These are phyloP conservation scores for Paracentrotus lividus DNA, from an alignment of 53 echinoderm and acorn worm genomes.

Conservation along the genomic window DNA sequence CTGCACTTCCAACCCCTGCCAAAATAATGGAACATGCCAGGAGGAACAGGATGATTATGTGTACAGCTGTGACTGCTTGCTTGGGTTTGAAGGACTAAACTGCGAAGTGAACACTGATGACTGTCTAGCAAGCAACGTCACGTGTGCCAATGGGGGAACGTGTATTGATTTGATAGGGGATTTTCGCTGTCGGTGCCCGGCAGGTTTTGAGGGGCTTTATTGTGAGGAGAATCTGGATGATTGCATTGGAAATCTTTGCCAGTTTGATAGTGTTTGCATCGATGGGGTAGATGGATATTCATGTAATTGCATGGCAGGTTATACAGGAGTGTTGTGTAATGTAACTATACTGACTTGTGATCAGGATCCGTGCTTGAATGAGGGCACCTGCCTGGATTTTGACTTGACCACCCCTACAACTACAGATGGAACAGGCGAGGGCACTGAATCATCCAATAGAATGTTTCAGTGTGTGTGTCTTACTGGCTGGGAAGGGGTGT, in stretches of 20 bases:
- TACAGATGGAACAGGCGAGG: slow-evolving; percentile 23
- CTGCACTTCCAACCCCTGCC: slow-evolving; percentile 71
- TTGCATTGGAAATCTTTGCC: slow-evolving; percentile 81
- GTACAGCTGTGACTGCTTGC: slow-evolving; percentile 65
- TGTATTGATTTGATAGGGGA: slow-evolving; percentile 74
- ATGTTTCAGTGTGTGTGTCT: slow-evolving; percentile 70
- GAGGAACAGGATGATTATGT: slow-evolving; percentile 23
- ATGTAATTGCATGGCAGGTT: slow-evolving; percentile 67
- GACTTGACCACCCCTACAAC: slow-evolving; percentile 53
- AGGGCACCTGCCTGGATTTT: slow-evolving; percentile 65
- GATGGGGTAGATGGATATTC: slow-evolving; percentile 68
- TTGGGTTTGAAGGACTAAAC: slow-evolving; percentile 72
- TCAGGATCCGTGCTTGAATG: slow-evolving; percentile 74
- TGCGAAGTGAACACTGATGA: slow-evolving; percentile 82
- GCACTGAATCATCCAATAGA: not conserved
- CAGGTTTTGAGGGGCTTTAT: slow-evolving; percentile 78
- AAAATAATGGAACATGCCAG: slow-evolving; percentile 75
- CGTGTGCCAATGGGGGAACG: slow-evolving; percentile 78
- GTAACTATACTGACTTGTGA: slow-evolving; percentile 65
- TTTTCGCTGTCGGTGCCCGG: slow-evolving; percentile 75
- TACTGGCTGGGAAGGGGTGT: slow-evolving; percentile 73
- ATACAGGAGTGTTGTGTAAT: slow-evolving; percentile 71
- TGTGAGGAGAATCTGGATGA: slow-evolving; percentile 82
- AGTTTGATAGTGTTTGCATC: slow-evolving; percentile 68
- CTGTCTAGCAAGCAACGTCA: slow-evolving; percentile 33